Conservation (phyloP, 2,888 invertebrate species). For the Allygus modestus region DNA sequence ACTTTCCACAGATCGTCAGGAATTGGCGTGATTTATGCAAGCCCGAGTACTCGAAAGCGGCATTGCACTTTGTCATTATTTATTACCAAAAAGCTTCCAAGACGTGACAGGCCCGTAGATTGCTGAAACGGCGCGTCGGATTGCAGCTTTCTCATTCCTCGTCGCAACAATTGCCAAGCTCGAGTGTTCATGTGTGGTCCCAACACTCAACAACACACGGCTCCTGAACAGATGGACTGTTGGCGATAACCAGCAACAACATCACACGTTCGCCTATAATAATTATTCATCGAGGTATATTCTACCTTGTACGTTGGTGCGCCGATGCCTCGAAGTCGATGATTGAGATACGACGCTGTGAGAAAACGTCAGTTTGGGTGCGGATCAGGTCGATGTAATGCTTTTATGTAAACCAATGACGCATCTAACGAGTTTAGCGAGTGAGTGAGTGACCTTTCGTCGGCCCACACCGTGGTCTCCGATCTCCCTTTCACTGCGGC, state of each 20-base stretch:
- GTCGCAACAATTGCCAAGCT: neutral
- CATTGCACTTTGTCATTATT: neutral
- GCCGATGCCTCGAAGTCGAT: too few relatives aligned
- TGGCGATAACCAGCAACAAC: too few relatives aligned
- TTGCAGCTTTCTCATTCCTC: neutral
- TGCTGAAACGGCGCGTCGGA: neutral
- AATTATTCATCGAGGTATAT: too few relatives aligned
- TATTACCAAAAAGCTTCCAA: neutral
- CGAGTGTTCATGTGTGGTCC: neutral
- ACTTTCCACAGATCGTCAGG: neutral
- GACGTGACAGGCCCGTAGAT: neutral
- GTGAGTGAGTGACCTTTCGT: neutral
- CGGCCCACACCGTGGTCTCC: neutral
- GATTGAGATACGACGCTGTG: neutral
- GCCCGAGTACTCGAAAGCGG: neutral
- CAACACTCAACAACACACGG: too few relatives aligned
- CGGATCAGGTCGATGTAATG: neutral
- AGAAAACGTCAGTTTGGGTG: neutral
- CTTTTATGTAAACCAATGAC: conserved; percentile 4
- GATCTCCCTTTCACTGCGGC: neutral
- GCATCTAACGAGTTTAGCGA: neutral
- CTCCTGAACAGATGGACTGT: too few relatives aligned
- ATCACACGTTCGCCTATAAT: too few relatives aligned
- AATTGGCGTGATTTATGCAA: neutral
- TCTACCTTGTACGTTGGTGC: neutral